Conservation (phyloP, 2,888 invertebrate species). For the Megalurothrips usitatus region DNA sequence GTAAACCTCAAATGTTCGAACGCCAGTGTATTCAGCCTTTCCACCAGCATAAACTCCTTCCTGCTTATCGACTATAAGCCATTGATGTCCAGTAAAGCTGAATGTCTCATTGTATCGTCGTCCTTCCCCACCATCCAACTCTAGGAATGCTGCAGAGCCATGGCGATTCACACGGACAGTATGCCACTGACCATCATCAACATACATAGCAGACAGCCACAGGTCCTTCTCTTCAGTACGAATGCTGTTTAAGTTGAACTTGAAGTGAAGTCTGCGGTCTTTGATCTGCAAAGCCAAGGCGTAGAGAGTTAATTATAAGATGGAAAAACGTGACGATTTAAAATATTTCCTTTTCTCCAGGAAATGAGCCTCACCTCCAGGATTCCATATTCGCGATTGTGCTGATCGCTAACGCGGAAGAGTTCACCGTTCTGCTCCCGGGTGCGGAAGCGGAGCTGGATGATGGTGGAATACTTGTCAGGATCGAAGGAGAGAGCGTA, state of each 20-base stretch:
- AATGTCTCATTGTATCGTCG: conserved; percentile 89
- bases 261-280: conserved; percentile 82
- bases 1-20: conserved; percentile 88
- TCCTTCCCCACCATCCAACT: conserved; percentile 93
- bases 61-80: conserved; percentile 87
- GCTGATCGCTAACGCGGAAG: conserved; percentile 89
- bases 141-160: conserved; percentile 87
- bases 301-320: not conserved
- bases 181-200: conserved; percentile 97
- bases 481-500: conserved; percentile 93
- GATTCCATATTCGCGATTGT: conserved; percentile 90
- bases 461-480: conserved; percentile 84
- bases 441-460: conserved; percentile 90
- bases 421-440: conserved; percentile 89
- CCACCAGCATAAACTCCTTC: conserved; percentile 95
- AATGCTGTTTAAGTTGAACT: conserved; percentile 87
- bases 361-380: conserved; percentile 54
- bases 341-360: not conserved
- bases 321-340: not conserved
- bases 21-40: conserved; percentile 91
- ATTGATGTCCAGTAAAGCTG: conserved; percentile 83
- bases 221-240: conserved; percentile 86
- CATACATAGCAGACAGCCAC: conserved; percentile 82
- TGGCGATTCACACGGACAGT: conserved; percentile 77
- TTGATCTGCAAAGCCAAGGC: conserved; percentile 60